Evolutionary conservation across 2,797 vertebrate species (phyloP).

Genomic region (Ara ararauna): DNA sequence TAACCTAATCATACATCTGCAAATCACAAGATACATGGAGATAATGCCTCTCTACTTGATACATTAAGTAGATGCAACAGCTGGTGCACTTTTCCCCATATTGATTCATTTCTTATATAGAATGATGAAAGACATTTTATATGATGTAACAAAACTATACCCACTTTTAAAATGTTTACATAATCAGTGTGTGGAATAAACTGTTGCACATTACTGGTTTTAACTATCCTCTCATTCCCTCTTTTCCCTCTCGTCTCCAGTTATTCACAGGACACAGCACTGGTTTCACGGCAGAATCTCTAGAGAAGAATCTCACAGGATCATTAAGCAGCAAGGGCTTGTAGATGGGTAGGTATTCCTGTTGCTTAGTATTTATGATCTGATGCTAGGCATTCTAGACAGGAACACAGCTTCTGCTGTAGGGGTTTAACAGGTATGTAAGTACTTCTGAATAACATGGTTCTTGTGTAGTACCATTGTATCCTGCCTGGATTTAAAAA

Average conservation of each 20-base stretch:
- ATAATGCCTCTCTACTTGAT: neutral
- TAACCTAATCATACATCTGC: neutral
- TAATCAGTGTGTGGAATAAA: neutral
- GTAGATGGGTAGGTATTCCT: conserved; percentile 89
- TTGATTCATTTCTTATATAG: neutral
- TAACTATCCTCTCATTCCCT: neutral
- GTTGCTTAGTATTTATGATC: neutral
- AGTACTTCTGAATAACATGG: neutral
- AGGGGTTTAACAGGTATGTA: neutral
- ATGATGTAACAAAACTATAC: conserved; percentile 1
- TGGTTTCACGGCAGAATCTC: conserved; percentile 98
- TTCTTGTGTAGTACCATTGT: neutral
- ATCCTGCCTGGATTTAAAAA: neutral
- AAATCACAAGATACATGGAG: neutral
- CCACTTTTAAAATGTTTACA: conserved; percentile 50
- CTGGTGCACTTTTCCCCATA: neutral
- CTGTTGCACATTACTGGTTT: neutral
- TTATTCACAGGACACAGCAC: conserved; percentile 95
- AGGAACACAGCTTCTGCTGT: neutral
- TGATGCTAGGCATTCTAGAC: neutral
- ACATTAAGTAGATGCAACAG: neutral
- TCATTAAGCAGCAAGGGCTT: conserved; percentile 97
- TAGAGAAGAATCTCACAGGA: conserved; percentile 94
- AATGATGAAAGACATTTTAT: neutral
- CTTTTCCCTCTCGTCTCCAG: conserved; percentile 66